A percentile compares a stretch with the other conserved stretches of the same genome.
These are phyloP conservation scores for Lasioglossum malachurum DNA, from an alignment of 2,888 invertebrate genomes.

Conservation along the genomic window DNA sequence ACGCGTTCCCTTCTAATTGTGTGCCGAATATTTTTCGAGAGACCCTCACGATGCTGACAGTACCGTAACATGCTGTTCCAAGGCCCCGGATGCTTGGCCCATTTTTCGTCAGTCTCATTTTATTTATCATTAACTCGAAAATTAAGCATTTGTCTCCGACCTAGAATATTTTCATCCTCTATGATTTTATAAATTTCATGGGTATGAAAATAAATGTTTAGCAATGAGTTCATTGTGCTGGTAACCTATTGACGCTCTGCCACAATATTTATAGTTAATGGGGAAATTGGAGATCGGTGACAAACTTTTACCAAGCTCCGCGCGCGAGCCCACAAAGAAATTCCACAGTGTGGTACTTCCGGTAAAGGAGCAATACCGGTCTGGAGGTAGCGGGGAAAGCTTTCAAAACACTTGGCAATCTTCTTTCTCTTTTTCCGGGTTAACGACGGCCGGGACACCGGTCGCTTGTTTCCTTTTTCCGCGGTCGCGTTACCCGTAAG, in stretches of 20 bases:
- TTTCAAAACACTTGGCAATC: slow-evolving; percentile 52
- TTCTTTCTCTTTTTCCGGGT: slow-evolving; percentile 60
- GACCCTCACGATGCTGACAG: neutral
- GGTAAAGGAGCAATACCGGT: slow-evolving; percentile 52
- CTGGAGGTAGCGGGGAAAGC: slow-evolving; percentile 47
- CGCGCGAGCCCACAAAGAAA: slow-evolving; percentile 41
- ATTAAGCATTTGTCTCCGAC: too few relatives aligned
- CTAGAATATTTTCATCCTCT: too few relatives aligned
- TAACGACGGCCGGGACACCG: slow-evolving; percentile 36
- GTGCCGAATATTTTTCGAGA: neutral
- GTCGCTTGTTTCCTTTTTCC: slow-evolving; percentile 35
- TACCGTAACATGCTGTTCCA: neutral
- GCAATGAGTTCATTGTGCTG: too few relatives aligned
- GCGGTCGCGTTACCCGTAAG: neutral
- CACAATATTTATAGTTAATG: too few relatives aligned
- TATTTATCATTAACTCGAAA: too few relatives aligned
- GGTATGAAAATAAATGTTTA: too few relatives aligned
- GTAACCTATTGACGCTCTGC: too few relatives aligned
- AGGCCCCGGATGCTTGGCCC: neutral
- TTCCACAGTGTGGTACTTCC: slow-evolving; percentile 44
- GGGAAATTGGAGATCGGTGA: slow-evolving; percentile 5
- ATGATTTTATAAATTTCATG: too few relatives aligned
- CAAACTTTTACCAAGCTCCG: slow-evolving; percentile 46
- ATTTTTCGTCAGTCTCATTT: too few relatives aligned
- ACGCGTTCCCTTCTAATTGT: neutral